Base-by-base conservation (phyloP, 2,888 invertebrate species). In the Aphidoletes aphidimyza region DNA sequence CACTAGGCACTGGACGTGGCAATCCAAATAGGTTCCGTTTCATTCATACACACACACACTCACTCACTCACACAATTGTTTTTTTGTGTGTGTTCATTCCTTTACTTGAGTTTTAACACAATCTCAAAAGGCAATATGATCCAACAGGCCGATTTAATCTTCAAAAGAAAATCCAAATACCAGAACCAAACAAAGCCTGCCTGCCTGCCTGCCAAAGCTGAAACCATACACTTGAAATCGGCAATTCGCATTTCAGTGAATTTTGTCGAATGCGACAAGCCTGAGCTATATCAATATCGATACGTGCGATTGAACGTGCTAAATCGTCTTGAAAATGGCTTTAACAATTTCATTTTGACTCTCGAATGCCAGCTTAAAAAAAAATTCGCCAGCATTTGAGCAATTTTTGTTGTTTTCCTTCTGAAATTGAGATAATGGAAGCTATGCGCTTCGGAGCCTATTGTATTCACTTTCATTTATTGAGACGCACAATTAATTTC, bases 281-380 rank as follows among this genome's bases (percentile, higher is more conserved):
- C 39, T 3, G 54, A 22, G 54, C 54, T 22, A n/a, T n/a, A 54
- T 54, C 54, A 54, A 69, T 69, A 30, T 69, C n/a, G 69, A 69
- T 69, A 69, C 34, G 69, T 69, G 14, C 17, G 69, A 69, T 69
- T 69, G 83, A 42, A 83, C 83, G 83, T 83, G 83, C 39, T 45
- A 83, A 83, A 83, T 83, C 37, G 42, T 83, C 39, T 83, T 83
- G 83, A 42, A 39, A 42, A 83, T 45, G 83, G 42, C 26, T 83
- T 81, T 81, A 69, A 69, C 26, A 69, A 69, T 69, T 69, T 69
- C 69, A 69, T 69, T 69, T 47, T 69, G 30, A 30, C n/a, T 39
- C 22, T 54, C 22, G 9, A 19, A 17, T 19, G 47, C 47, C 47
- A n/a, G n/a, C n/a, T n/a, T n/a, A n/a, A n/a, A n/a, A n/a, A n/a